Evolutionary conservation across 53 echinoderm and acorn worm genomes (phyloP).

Genomic region (Pentamera pediparva): DNA sequence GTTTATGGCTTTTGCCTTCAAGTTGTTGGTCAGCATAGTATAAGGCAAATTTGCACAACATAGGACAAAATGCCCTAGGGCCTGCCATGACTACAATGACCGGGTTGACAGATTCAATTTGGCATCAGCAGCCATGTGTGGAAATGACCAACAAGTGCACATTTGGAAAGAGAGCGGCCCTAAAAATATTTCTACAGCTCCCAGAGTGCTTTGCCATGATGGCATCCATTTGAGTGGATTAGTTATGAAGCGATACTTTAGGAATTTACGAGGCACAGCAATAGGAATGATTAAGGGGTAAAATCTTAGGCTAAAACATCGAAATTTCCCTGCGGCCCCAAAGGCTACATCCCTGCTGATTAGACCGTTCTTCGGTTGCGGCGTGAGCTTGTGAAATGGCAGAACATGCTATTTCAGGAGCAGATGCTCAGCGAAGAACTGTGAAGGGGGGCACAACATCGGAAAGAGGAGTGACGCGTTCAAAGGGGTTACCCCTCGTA

Average conservation of each 20-base stretch:
- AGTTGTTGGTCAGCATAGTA: background rate
- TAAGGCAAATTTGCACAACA: background rate
- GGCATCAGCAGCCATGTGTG: background rate
- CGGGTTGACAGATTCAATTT: background rate
- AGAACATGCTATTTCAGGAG: too few species aligned
- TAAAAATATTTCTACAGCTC: background rate
- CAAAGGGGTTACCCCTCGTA: too few species aligned
- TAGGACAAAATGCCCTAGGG: background rate
- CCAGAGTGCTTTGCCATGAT: background rate
- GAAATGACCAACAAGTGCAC: background rate
- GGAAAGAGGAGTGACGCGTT: too few species aligned
- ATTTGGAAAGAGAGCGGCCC: background rate
- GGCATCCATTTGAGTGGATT: conserved; percentile 2
- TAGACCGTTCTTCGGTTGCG: too few species aligned
- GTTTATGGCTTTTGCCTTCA: background rate
- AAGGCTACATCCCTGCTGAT: too few species aligned
- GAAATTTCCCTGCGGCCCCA: background rate
- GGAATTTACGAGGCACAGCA: background rate
- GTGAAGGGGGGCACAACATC: too few species aligned
- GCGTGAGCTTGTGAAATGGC: too few species aligned
- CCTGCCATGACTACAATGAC: background rate
- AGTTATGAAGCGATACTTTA: background rate
- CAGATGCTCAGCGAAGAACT: too few species aligned
- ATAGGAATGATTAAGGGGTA: background rate
- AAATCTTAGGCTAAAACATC: background rate